Percentiles rank a stretch among this genome's conserved stretches.
Evolutionary conservation across 2,888 invertebrate species (phyloP).

Genomic region (Tholera decimalis): DNA sequence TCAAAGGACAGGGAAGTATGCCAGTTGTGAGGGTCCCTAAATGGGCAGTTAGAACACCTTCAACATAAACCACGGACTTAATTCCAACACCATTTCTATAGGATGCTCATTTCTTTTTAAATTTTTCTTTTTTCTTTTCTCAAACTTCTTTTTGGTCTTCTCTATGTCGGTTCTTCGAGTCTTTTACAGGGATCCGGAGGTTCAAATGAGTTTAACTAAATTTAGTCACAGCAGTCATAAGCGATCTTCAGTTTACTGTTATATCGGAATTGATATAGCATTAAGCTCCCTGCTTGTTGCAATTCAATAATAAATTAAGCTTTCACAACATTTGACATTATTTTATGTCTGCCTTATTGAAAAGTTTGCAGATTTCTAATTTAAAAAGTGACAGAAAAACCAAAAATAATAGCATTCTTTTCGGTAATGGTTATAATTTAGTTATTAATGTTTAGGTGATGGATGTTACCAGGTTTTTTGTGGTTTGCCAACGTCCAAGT

Average conservation of each 20-base stretch:
- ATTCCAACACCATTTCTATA: constrained; percentile 70
- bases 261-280: constrained; percentile 66
- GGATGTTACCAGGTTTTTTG: constrained; percentile 87
- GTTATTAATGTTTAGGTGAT: constrained; percentile 73
- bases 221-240: constrained; percentile 64
- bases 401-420: constrained; percentile 65
- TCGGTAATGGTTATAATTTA: constrained; percentile 73
- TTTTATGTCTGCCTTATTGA: constrained; percentile 70
- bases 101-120: constrained; percentile 67
- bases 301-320: constrained; percentile 69
- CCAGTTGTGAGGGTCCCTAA: constrained; percentile 72
- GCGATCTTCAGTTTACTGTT: constrained; percentile 59
- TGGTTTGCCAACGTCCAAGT: constrained; percentile 64
- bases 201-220: constrained; percentile 48
- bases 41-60: constrained; percentile 59
- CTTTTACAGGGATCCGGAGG: constrained; percentile 78
- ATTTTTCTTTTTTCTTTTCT: constrained; percentile 61
- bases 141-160: constrained; percentile 62
- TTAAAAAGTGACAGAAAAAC: constrained; percentile 3
- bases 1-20: constrained; percentile 88
- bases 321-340: constrained; percentile 69
- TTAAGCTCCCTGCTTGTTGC: constrained; percentile 71
- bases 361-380: constrained; percentile 61
- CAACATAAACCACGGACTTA: constrained; percentile 59
- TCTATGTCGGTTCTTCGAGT: constrained; percentile 63